These are phyloP conservation scores for Ovis canadensis DNA, from an alignment of 2,113 vertebrate species.

Conservation along the genomic window DNA sequence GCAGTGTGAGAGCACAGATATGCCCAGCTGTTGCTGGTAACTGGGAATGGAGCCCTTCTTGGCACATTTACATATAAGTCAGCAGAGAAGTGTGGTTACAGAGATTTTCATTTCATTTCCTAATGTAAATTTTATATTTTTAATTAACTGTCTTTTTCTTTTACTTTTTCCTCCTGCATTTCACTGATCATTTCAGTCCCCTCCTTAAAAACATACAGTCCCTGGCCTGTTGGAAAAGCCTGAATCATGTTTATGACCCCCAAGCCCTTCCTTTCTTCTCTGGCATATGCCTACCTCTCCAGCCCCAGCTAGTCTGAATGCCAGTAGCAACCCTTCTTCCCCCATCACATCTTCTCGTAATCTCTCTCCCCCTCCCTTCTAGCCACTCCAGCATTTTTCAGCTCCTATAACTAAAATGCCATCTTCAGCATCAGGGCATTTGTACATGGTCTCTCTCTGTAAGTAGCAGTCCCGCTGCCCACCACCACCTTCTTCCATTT, in stretches of 20 bases:
- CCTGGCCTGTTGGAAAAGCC: background rate
- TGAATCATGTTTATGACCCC: background rate
- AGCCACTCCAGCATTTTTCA: background rate
- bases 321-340: too few species aligned
- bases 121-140: background rate
- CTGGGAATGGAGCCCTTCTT: background rate
- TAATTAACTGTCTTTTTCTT: background rate
- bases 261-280: background rate
- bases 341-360: background rate
- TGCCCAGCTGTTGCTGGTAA: background rate
- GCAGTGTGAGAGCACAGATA: background rate
- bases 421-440: background rate
- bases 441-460: background rate
- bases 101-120: background rate
- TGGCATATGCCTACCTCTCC: background rate
- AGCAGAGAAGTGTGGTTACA: background rate
- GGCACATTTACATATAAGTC: background rate
- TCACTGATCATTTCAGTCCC: background rate
- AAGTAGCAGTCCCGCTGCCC: background rate
- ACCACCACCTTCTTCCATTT: background rate
- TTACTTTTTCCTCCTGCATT: background rate
- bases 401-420: background rate
- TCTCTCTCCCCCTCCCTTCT: background rate
- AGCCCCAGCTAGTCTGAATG: background rate
- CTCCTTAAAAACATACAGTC: background rate